These are phyloP conservation scores for Ruditapes philippinarum DNA, from an alignment of 1,140 invertebrate genomes.

Conservation along the genomic window DNA sequence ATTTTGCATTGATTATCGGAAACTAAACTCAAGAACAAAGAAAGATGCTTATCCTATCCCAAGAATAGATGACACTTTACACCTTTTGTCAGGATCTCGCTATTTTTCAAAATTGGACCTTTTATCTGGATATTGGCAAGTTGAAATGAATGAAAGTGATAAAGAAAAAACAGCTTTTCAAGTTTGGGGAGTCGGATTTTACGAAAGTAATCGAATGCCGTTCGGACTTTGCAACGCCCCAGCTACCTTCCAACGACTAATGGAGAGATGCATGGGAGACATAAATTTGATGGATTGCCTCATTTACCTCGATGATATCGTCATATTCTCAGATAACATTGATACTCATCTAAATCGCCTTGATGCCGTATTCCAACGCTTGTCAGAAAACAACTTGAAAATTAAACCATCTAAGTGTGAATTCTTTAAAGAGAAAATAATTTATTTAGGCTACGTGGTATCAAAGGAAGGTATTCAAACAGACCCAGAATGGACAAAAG, in stretches of 20 bases:
- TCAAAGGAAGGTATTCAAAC: not conserved
- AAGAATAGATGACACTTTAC: not conserved
- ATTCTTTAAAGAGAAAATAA: conserved; percentile 7
- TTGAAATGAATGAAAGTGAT: conserved; percentile 2
- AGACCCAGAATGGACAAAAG: not conserved
- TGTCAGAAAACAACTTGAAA: not conserved
- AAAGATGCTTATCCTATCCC: too few relatives aligned
- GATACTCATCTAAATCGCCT: not conserved
- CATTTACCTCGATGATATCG: conserved; percentile 45
- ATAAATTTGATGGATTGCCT: conserved; percentile 16
- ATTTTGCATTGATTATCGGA: too few relatives aligned
- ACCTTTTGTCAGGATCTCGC: conserved; percentile 6
- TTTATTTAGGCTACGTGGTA: not conserved
- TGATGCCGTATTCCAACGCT: not conserved
- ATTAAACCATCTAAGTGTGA: conserved; percentile 22
- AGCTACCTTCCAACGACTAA: conserved; percentile 33
- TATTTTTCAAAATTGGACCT: conserved; percentile 26
- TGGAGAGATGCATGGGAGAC: conserved; percentile 25
- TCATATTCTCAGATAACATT: conserved; percentile 3
- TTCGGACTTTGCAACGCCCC: not conserved
- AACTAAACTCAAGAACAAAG: too few relatives aligned
- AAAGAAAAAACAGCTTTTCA: conserved; percentile 35
- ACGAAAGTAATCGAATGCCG: not conserved
- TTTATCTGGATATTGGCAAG: conserved; percentile 8
- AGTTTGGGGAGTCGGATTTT: conserved; percentile 26